Percentiles rank a stretch among this genome's conserved stretches.
Conservation (phyloP, 2,797 vertebrate genomes). For the Clangula hyemalis region DNA sequence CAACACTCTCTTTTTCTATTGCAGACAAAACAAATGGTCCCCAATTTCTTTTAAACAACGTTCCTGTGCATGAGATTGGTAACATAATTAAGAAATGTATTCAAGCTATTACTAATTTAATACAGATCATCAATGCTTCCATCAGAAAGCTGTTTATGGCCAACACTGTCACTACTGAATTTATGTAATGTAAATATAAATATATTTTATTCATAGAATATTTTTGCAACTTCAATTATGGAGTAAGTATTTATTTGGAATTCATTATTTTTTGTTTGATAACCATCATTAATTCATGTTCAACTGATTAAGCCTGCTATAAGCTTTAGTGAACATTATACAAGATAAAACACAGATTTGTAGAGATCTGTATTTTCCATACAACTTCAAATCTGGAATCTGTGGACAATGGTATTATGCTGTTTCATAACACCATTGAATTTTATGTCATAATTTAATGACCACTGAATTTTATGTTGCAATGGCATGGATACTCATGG, state of each 20-base stretch:
- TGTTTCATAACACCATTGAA: background rate
- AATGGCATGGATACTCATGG: background rate
- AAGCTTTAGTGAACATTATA: conserved; percentile 72
- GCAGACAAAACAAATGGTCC: conserved; percentile 53
- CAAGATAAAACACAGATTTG: conserved; percentile 74
- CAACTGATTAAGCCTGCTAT: conserved; percentile 78
- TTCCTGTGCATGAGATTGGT: conserved; percentile 42
- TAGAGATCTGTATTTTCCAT: conserved; percentile 38
- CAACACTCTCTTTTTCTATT: background rate
- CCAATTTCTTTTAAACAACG: conserved; percentile 65
- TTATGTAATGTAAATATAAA: conserved; percentile 79
- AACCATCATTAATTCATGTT: conserved; percentile 83
- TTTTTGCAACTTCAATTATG: conserved; percentile 81
- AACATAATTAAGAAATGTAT: conserved; percentile 79
- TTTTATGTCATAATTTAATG: background rate
- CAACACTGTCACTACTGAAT: conserved; percentile 67
- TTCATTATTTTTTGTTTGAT: conserved; percentile 78
- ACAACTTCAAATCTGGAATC: conserved; percentile 36
- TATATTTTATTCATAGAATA: conserved; percentile 83
- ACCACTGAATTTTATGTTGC: background rate
- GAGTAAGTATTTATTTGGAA: conserved; percentile 82
- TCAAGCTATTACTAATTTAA: conserved; percentile 82
- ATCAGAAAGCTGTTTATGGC: conserved; percentile 71
- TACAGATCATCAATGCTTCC: conserved; percentile 71
- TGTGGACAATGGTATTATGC: background rate